A percentile compares a stretch with the other conserved stretches of the same genome.
phyloP scores from a whole-genome alignment of 2,888 invertebrate genomes.

The Diaperis boleti region DNA sequence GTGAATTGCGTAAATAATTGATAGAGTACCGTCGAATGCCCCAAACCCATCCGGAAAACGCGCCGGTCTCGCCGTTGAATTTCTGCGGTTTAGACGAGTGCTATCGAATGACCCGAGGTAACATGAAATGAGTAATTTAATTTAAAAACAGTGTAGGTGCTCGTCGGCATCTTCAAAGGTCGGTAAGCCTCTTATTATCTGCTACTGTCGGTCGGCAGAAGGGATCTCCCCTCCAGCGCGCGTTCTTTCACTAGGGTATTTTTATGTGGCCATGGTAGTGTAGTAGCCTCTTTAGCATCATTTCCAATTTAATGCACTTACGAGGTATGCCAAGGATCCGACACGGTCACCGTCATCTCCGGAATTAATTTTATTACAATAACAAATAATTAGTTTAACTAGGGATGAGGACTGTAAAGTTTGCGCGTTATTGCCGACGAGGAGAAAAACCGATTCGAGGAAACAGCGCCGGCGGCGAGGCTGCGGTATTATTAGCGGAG shows the following conservation, averaged over 20 bases:
- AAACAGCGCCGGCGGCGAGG: neutral
- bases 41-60: slow-evolving; percentile 28
- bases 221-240: slow-evolving; percentile 50
- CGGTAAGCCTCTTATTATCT: slow-evolving; percentile 65
- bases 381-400: slow-evolving; percentile 26
- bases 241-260: slow-evolving; percentile 39
- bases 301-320: slow-evolving; percentile 39
- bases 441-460: neutral
- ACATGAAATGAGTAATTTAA: slow-evolving; percentile 64
- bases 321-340: slow-evolving; percentile 18
- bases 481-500: neutral
- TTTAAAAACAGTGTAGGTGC: slow-evolving; percentile 65
- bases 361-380: slow-evolving; percentile 28
- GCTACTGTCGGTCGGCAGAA: slow-evolving; percentile 65
- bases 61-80: slow-evolving; percentile 16
- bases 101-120: slow-evolving; percentile 55
- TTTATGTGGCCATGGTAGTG: slow-evolving; percentile 37
- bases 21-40: too few species aligned
- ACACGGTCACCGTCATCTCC: slow-evolving; percentile 6
- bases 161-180: slow-evolving; percentile 63
- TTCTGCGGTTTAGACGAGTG: slow-evolving; percentile 39
- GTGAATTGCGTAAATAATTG: too few species aligned
- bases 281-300: slow-evolving; percentile 38
- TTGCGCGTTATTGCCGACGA: slow-evolving; percentile 1
- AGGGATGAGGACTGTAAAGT: slow-evolving; percentile 13